Base-by-base conservation (phyloP, 2,888 invertebrate genomes). In the Acheta domesticus region DNA sequence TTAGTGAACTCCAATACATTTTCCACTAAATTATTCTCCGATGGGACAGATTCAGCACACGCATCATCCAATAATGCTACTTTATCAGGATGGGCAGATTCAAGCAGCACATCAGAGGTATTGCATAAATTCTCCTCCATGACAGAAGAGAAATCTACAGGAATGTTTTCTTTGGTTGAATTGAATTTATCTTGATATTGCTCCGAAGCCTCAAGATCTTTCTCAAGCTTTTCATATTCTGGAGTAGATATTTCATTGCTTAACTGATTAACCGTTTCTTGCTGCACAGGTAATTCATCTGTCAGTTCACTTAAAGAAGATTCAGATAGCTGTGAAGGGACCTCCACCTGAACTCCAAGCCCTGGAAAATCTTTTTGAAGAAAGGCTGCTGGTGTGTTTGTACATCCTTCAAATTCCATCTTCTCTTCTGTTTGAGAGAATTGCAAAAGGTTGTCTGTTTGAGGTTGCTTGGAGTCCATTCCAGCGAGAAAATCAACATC, bases 201-300 rank as follows among this genome's bases (percentile, higher is more conserved):
- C n/a, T 62, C 62, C 1, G 62, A 62, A n/a, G 62, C 62, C n/a
- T 62, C 62, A 62, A 62, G 16, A 62, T 19, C 62, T n/a, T 62
- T 62, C n/a, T 62, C 62, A 62, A 62, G 62, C 23, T 75, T 75
- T 14, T 75, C 75, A 20, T 20, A 23, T 76, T 78, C 77, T 75
- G 80, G 78, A 62, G 75, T 50, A 74, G 77, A n/a, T 48, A 75
- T 21, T 21, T 75, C 23, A 20, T 20, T 14, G 23, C 23, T 20
- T 20, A 75, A 20, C 21, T n/a, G 21, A 21, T 20, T 75, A n/a
- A 75, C 19, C 8, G 5, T 20, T n/a, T 62, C 62, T 62, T 62
- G 14, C 62, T 62, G 62, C 16, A 75, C 14, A 14, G 20, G 75
- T 11, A 75, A 23, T 23, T 75, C 75, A 23, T 75, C 75, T 14